Percentiles rank a stretch among this genome's conserved stretches.
Evolutionary conservation across 2,888 invertebrate species (phyloP).

Genomic region (Melanostoma mellinum): DNA sequence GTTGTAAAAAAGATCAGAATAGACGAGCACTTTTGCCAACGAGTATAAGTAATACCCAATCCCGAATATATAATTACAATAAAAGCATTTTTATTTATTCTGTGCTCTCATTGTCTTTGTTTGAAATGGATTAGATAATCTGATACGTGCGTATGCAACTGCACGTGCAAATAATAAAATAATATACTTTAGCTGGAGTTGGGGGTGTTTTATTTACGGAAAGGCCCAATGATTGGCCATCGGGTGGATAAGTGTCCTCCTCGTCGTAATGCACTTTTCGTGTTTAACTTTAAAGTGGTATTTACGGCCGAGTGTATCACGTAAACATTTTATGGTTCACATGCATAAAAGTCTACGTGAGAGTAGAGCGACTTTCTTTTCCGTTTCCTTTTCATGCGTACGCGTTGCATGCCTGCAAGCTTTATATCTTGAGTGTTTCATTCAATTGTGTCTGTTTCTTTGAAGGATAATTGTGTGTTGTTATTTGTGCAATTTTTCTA

Average conservation of each 20-base stretch:
- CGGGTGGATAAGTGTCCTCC: conserved; percentile 24
- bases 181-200: conserved; percentile 36
- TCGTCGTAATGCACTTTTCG: conserved; percentile 68
- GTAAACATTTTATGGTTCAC: conserved; percentile 69
- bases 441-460: conserved; percentile 66
- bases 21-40: too few species aligned
- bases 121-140: conserved; percentile 11
- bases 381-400: conserved; percentile 28
- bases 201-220: conserved; percentile 46
- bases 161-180: conserved; percentile 59
- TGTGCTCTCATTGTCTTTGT: conserved; percentile 30
- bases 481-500: conserved; percentile 57
- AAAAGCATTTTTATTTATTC: conserved; percentile 45
- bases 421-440: conserved; percentile 67
- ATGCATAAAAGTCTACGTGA: conserved; percentile 59
- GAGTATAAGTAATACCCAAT: too few species aligned
- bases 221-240: conserved; percentile 61
- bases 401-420: conserved; percentile 45
- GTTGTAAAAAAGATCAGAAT: too few species aligned
- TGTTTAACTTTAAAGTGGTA: conserved; percentile 70
- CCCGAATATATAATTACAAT: conserved; percentile 5
- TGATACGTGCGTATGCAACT: conserved; percentile 59
- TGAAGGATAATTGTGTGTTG: conserved; percentile 62
- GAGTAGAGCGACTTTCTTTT: conserved; percentile 24
- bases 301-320: conserved; percentile 70